A percentile compares a stretch with the other conserved stretches of the same genome.
These are phyloP conservation scores for Bufo bufo DNA, from an alignment of 2,113 vertebrate species.

Conservation along the genomic window DNA sequence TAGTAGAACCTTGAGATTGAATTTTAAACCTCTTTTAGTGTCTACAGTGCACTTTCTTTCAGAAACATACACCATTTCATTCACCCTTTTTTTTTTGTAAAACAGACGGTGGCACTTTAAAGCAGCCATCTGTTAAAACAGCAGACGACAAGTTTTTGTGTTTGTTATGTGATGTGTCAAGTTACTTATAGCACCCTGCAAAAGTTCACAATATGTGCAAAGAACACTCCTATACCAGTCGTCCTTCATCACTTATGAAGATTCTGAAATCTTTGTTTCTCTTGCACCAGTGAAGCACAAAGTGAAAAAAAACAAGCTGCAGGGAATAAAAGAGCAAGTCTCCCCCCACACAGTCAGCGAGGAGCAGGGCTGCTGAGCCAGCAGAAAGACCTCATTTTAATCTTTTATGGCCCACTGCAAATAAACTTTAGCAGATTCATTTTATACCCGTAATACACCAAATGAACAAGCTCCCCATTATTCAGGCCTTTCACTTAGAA, in stretches of 20 bases:
- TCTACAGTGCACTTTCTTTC: background rate
- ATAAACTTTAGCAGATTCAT: constrained; percentile 53
- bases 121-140: background rate
- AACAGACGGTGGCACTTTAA: background rate
- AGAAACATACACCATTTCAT: background rate
- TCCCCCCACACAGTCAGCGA: constrained; percentile 7
- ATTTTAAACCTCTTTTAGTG: background rate
- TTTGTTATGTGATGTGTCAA: background rate
- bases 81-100: background rate
- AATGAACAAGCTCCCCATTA: constrained; percentile 50
- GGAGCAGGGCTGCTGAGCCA: constrained; percentile 41
- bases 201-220: constrained; percentile 22
- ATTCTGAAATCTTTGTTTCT: constrained; percentile 17
- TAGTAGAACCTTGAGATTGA: background rate
- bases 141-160: background rate
- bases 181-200: background rate
- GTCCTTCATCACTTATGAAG: background rate
- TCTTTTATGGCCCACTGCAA: constrained; percentile 56
- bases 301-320: constrained; percentile 18
- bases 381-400: constrained; percentile 53
- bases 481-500: constrained; percentile 1
- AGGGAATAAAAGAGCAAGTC: constrained; percentile 34
- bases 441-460: constrained; percentile 46
- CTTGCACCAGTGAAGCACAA: constrained; percentile 20
- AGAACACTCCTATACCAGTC: background rate